These are phyloP conservation scores for Tragelaphus buxtoni DNA, from an alignment of 2,113 vertebrate genomes.

Conservation along the genomic window DNA sequence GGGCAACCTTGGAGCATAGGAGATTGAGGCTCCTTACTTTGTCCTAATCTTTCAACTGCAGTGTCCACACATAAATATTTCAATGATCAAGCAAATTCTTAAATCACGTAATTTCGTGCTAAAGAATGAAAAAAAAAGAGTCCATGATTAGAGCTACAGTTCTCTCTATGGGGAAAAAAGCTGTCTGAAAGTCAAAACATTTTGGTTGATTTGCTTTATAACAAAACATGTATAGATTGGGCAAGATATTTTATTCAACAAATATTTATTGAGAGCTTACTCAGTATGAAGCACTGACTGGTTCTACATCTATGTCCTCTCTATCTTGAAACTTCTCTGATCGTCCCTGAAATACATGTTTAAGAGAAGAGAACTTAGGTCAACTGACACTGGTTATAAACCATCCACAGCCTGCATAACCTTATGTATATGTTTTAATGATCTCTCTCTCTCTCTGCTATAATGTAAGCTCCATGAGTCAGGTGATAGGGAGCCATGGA, in stretches of 20 bases:
- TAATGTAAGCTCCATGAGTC: background rate
- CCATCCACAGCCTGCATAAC: fast-evolving
- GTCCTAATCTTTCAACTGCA: background rate
- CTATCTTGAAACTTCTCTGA: background rate
- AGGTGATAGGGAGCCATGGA: background rate
- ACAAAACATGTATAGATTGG: background rate
- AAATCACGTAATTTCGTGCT: background rate
- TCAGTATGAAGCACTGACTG: background rate
- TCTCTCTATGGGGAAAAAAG: background rate
- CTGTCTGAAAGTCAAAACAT: background rate
- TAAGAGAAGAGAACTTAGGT: background rate
- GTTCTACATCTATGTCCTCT: background rate
- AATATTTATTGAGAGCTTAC: background rate
- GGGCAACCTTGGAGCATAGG: background rate
- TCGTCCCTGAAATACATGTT: background rate
- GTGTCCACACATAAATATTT: background rate
- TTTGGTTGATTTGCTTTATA: background rate
- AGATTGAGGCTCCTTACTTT: background rate
- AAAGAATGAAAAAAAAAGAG: background rate
- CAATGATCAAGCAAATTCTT: background rate
- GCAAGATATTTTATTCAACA: background rate
- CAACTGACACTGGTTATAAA: background rate
- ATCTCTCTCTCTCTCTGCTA: fast-evolving
- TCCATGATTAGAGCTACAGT: fast-evolving
- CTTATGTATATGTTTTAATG: background rate